phyloP scores from a whole-genome alignment of 2,113 vertebrate species.

The Fulmarus glacialis region DNA sequence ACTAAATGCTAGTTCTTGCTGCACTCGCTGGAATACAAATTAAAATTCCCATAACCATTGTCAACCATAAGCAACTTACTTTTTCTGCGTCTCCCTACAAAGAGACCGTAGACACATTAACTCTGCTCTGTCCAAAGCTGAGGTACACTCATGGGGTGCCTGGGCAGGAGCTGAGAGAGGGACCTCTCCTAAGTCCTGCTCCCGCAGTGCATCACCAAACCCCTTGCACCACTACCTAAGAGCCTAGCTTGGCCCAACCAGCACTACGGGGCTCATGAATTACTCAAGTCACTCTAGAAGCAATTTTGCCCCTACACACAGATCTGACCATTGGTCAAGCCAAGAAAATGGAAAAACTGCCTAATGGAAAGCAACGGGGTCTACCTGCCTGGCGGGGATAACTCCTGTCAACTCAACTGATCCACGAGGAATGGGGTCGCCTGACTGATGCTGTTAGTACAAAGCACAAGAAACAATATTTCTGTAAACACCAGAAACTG shows the following conservation, averaged over 20 bases:
- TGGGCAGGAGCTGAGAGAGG: neutral
- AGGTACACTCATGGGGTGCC: neutral
- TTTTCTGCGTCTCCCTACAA: neutral
- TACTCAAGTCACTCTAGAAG: neutral
- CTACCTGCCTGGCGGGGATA: neutral
- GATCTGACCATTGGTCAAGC: neutral
- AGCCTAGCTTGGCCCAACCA: neutral
- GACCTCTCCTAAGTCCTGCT: neutral
- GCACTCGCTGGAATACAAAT: neutral
- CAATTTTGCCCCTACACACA: neutral
- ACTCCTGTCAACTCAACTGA: neutral
- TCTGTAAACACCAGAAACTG: neutral
- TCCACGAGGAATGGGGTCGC: accelerated
- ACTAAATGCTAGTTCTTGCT: neutral
- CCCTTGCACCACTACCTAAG: too few species aligned
- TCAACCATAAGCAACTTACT: neutral
- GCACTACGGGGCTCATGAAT: neutral
- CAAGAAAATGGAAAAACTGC: neutral
- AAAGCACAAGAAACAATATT: neutral
- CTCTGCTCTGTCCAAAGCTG: neutral
- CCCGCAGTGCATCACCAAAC: accelerated
- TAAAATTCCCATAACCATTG: neutral
- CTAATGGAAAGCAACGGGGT: neutral
- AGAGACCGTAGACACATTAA: accelerated
- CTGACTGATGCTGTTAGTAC: accelerated